These are phyloP conservation scores for Orthonevra nobilis DNA, from an alignment of 2,888 invertebrate genomes.

Conservation along the genomic window DNA sequence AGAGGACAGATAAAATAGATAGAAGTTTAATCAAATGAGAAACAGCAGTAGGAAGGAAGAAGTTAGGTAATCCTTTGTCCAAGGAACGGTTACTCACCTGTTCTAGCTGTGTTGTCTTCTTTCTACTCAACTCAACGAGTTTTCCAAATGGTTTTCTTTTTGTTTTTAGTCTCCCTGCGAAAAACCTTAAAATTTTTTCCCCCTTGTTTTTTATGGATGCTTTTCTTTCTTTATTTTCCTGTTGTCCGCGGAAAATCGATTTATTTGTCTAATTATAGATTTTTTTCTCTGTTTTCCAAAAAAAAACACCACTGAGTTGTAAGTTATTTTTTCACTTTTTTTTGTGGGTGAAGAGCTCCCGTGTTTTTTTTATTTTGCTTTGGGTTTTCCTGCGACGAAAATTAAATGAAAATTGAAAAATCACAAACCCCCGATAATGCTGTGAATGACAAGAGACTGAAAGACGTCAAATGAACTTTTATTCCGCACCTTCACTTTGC, in stretches of 20 bases:
- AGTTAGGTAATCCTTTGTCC: constrained; percentile 63
- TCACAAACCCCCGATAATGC: constrained; percentile 61
- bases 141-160: constrained; percentile 12
- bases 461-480: constrained; percentile 37
- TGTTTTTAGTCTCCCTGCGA: constrained; percentile 3
- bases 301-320: neutral
- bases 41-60: constrained; percentile 36
- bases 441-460: constrained; percentile 37
- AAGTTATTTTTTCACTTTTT: neutral
- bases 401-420: constrained; percentile 43
- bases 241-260: constrained; percentile 68
- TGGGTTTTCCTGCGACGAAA: constrained; percentile 2
- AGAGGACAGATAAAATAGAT: constrained; percentile 2
- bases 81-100: constrained; percentile 62
- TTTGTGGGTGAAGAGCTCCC: neutral
- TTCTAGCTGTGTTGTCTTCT: no score
- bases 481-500: constrained; percentile 49
- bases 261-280: constrained; percentile 32
- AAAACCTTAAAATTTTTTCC: constrained; percentile 11
- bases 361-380: neutral
- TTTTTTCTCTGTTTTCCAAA: constrained; percentile 6
- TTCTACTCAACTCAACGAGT: no score
- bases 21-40: constrained; percentile 35
- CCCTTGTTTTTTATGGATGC: constrained; percentile 2
- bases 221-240: constrained; percentile 26